Evolutionary conservation across 2,888 invertebrate genomes (phyloP).

Genomic region (Drosophila subsilvestris): DNA sequence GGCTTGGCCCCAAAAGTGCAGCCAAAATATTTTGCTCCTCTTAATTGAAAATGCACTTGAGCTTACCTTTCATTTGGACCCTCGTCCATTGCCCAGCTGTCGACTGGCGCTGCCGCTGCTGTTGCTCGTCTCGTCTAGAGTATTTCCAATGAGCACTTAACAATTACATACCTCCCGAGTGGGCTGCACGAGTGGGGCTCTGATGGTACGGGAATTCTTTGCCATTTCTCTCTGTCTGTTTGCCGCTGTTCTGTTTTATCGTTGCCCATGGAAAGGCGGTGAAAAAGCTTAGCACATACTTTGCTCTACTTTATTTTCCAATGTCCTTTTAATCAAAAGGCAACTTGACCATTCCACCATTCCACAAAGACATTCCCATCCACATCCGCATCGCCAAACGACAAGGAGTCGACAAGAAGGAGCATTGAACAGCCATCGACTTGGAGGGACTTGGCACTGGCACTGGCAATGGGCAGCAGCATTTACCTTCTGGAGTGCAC

Average conservation of each 20-base stretch:
- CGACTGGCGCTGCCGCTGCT: conserved; percentile 14
- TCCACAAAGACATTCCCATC: conserved; percentile 52
- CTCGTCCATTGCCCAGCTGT: no score
- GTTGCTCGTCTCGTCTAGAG: conserved; percentile 40
- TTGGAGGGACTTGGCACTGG: background rate
- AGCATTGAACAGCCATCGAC: conserved; percentile 33
- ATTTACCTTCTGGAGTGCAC: conserved; percentile 49
- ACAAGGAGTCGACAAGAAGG: conserved; percentile 21
- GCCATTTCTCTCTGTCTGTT: background rate
- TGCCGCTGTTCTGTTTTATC: conserved; percentile 5
- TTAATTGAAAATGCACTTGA: conserved; percentile 76
- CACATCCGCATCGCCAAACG: background rate
- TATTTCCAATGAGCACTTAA: conserved; percentile 78
- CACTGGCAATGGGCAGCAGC: conserved; percentile 12
- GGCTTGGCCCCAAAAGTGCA: conserved; percentile 55
- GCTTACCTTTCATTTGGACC: background rate
- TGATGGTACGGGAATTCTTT: conserved; percentile 23
- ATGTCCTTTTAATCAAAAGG: conserved; percentile 69
- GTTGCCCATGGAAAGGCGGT: background rate
- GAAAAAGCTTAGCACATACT: conserved; percentile 59
- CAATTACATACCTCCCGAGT: conserved; percentile 67
- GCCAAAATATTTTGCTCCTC: conserved; percentile 71
- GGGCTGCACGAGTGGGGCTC: conserved; percentile 22
- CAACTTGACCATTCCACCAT: conserved; percentile 63
- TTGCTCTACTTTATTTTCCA: conserved; percentile 49